phyloP scores from a whole-genome alignment of 2,113 vertebrate genomes.

The Etheostoma cragini region DNA sequence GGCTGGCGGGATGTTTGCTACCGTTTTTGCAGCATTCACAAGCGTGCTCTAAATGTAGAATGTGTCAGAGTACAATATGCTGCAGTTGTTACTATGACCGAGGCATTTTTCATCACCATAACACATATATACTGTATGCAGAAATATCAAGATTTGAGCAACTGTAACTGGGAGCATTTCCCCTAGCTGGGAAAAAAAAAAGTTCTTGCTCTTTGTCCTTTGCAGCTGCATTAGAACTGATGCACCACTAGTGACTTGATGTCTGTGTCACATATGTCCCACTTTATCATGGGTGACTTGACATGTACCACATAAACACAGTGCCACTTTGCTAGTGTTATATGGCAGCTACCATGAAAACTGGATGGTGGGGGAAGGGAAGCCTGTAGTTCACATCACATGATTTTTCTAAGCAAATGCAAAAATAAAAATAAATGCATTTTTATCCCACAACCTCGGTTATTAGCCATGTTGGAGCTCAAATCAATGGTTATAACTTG shows the following conservation, averaged over 20 bases:
- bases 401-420: neutral
- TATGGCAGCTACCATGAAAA: conserved; percentile 10
- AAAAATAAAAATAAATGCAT: neutral
- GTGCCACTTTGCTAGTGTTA: conserved; percentile 4
- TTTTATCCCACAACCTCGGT: neutral
- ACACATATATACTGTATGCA: neutral
- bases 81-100: neutral
- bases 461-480: neutral
- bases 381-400: conserved; percentile 2
- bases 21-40: conserved; percentile 29
- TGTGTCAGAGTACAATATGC: conserved; percentile 14
- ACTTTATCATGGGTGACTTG: conserved; percentile 41
- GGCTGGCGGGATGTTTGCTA: conserved; percentile 38
- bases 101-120: neutral
- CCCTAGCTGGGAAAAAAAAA: neutral
- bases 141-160: neutral
- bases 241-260: conserved; percentile 10
- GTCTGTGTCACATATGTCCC: conserved; percentile 32
- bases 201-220: conserved; percentile 4
- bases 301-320: conserved; percentile 8
- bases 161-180: neutral
- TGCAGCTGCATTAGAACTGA: neutral
- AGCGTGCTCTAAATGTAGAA: conserved; percentile 8
- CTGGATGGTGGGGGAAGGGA: neutral
- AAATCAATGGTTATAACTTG: neutral